A percentile compares a stretch with the other conserved stretches of the same genome.
Conservation (phyloP, 2,888 invertebrate species). For the Pachycephus smyrnensis region DNA sequence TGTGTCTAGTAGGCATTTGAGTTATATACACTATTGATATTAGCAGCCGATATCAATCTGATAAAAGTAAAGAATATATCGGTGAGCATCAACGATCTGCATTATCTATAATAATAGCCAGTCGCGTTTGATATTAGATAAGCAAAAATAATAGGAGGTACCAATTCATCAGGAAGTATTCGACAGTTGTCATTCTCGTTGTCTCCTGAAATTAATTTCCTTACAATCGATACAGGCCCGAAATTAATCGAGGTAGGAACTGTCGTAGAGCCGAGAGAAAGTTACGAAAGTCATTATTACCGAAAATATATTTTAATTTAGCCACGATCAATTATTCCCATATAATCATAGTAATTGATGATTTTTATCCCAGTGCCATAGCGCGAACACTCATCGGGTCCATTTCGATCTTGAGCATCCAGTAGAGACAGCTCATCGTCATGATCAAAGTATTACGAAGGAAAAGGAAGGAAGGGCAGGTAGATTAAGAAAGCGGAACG, state of each 20-base stretch:
- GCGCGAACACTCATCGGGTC: too few species aligned
- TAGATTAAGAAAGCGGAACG: neutral
- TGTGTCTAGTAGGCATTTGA: neutral
- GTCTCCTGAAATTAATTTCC: neutral
- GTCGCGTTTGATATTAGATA: neutral
- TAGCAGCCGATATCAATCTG: neutral
- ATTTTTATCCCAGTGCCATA: neutral
- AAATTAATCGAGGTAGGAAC: constrained; percentile 6
- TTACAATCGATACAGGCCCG: neutral
- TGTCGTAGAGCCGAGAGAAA: constrained; percentile 21
- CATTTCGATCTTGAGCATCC: too few species aligned
- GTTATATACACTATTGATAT: neutral
- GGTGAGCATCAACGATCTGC: neutral
- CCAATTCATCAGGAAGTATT: neutral
- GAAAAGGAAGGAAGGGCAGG: neutral
- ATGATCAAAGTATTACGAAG: neutral
- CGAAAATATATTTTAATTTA: neutral
- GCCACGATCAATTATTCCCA: neutral
- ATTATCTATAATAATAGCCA: neutral
- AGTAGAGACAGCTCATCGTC: too few species aligned
- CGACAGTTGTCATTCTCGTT: neutral
- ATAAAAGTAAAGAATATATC: neutral
- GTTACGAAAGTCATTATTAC: neutral
- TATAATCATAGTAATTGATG: neutral
- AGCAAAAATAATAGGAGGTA: neutral